Conservation (phyloP, 2,113 vertebrate species). For the Ciconia maguari region DNA sequence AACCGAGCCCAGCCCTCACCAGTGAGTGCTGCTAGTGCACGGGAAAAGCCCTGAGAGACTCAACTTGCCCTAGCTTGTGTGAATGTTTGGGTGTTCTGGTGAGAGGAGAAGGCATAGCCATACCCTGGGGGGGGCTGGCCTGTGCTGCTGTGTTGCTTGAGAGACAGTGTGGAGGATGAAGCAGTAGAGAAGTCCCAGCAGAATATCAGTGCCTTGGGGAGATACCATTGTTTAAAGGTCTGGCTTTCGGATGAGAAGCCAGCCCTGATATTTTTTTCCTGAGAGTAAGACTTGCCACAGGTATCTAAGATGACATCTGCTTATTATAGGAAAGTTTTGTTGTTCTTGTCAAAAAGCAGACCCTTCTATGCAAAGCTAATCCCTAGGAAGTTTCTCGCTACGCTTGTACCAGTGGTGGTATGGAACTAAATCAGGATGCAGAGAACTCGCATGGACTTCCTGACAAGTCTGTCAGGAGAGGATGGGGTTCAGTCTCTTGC, state of each 20-base stretch:
- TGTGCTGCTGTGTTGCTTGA: background rate
- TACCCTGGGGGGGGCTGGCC: background rate
- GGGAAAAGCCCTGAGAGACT: background rate
- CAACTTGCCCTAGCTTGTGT: no score
- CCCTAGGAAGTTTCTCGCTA: background rate
- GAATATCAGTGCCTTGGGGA: background rate
- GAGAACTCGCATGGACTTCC: background rate
- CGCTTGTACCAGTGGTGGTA: background rate
- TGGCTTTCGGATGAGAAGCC: background rate
- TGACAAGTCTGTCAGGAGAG: background rate
- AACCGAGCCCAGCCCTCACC: background rate
- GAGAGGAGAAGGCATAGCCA: background rate
- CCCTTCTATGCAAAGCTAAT: background rate
- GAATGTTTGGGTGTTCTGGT: background rate
- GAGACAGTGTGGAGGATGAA: background rate
- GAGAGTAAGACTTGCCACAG: background rate
- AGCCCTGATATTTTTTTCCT: background rate
- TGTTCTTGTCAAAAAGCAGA: background rate
- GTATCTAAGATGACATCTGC: background rate
- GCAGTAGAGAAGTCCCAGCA: background rate
- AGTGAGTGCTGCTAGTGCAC: background rate
- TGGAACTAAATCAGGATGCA: background rate
- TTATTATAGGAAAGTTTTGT: background rate
- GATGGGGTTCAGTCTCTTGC: background rate
- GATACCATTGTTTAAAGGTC: background rate